Evolutionary conservation across 2,797 vertebrate genomes (phyloP).

Genomic region (Danio kyathit): DNA sequence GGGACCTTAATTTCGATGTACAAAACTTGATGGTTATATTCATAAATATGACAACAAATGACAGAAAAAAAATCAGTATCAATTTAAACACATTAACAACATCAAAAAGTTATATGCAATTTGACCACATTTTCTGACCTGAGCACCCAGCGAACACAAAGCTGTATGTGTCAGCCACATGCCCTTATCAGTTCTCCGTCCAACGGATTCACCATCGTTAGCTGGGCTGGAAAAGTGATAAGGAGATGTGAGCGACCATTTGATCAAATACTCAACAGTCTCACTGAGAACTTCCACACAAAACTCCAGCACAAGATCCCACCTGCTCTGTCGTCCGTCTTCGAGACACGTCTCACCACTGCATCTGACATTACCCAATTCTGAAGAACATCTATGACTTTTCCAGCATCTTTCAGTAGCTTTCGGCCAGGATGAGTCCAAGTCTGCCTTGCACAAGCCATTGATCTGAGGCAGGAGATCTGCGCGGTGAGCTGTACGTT

Average conservation of each 20-base stretch:
- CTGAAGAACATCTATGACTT: not conserved
- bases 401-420: not conserved
- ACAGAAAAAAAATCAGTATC: not conserved
- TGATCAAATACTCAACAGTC: constrained; percentile 46
- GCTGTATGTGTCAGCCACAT: constrained; percentile 77
- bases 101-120: not conserved
- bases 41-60: not conserved
- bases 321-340: constrained; percentile 24
- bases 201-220: constrained; percentile 89
- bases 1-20: not conserved
- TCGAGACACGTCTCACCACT: not conserved
- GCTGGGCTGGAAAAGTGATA: constrained; percentile 99
- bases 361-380: not conserved
- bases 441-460: constrained; percentile 24
- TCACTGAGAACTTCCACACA: constrained; percentile 12
- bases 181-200: constrained; percentile 99
- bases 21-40: not conserved
- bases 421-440: not conserved
- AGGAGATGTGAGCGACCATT: constrained; percentile 88
- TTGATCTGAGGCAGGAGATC: constrained; percentile 7
- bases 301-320: constrained; percentile 30
- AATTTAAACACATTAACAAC: not conserved
- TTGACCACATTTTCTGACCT: constrained; percentile 6
- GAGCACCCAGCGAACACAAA: constrained; percentile 19
- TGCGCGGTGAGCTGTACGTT: constrained; percentile 44